phyloP scores from a whole-genome alignment of 2,797 vertebrate species.

The Acomys russatus region DNA sequence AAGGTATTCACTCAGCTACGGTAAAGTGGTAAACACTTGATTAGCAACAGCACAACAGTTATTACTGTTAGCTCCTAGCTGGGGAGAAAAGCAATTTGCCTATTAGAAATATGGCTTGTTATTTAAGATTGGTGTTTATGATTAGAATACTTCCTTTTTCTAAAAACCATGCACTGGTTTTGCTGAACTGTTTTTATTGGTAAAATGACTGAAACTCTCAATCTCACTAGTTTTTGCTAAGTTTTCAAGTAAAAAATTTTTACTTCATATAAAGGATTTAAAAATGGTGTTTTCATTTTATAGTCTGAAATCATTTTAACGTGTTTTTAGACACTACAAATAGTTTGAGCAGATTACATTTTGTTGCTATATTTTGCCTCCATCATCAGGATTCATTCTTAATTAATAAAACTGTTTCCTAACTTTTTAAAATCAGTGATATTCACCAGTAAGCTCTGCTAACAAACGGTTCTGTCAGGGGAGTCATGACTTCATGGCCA shows the following conservation, averaged over 20 bases:
- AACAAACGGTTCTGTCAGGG: neutral
- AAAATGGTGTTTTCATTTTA: neutral
- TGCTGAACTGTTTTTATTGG: constrained; percentile 5
- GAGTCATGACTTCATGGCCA: neutral
- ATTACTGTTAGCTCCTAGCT: constrained; percentile 39
- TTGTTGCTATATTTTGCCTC: constrained; percentile 6
- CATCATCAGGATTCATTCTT: neutral
- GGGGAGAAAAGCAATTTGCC: neutral
- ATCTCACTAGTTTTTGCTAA: neutral
- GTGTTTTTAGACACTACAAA: neutral
- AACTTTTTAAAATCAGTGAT: neutral
- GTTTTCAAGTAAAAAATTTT: neutral
- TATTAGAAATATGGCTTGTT: constrained; percentile 50
- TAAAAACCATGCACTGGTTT: neutral
- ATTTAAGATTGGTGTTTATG: neutral
- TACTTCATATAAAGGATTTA: constrained; percentile 12
- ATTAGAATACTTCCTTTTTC: neutral
- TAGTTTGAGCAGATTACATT: neutral
- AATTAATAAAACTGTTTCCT: neutral
- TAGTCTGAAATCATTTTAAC: neutral
- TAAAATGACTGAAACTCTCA: constrained; percentile 38
- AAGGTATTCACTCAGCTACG: constrained; percentile 8
- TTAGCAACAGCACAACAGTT: constrained; percentile 1
- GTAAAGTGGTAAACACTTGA: constrained; percentile 54
- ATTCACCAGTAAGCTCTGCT: neutral